Base-by-base conservation (phyloP, 2,797 vertebrate species). In the Pangasius djambal region DNA sequence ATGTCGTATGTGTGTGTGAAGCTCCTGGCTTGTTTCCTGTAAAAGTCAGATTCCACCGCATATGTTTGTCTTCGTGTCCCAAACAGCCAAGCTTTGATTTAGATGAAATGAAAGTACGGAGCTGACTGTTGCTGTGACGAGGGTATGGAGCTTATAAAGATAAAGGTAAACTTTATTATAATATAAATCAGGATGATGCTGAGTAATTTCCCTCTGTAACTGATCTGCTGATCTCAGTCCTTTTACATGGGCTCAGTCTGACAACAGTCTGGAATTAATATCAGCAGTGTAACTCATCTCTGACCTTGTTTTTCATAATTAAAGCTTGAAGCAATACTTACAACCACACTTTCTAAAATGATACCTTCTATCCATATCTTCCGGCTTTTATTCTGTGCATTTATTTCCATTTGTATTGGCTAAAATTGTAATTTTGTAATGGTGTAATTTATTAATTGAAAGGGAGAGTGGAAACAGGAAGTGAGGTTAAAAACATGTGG, bases 21-120 rank as follows among this genome's bases (percentile, higher is more conserved):
- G 87, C 89, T 86, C 57, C 90, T 92, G 88, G 89, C 79, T 90
- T 87, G 88, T 92, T 92, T 93, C 90, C 92, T 93, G 90, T 92
- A 91, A 91, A 31, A 25, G 31, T 57, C 78, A 70, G 34, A 44
- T 83, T 70, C 77, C 40, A 22, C 31, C 28, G 55, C 87, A 59
- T 61, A 52, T 72, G 55, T 83, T 72, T 74, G 37, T 63, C 57
- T 83, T 63, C 2, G 0, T 13, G 34, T 82, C 34, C 81, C 37
- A 63, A 83, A n/a, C 59, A n/a, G 81, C 59, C 81, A 63, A 83
- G 81, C 34, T 63, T 82, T 61, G 55, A 82, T 37, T 82, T 6
- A 61, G 55, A 15, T 2, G 34, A 61, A 82, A 82, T 82, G 79
- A 61, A 82, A 82, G 79, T 82, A 61, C 2, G 20, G 55, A 7